A percentile compares a stretch with the other conserved stretches of the same genome.
Evolutionary conservation across 2,888 invertebrate species (phyloP).

Genomic region (Fragum whitleyi): DNA sequence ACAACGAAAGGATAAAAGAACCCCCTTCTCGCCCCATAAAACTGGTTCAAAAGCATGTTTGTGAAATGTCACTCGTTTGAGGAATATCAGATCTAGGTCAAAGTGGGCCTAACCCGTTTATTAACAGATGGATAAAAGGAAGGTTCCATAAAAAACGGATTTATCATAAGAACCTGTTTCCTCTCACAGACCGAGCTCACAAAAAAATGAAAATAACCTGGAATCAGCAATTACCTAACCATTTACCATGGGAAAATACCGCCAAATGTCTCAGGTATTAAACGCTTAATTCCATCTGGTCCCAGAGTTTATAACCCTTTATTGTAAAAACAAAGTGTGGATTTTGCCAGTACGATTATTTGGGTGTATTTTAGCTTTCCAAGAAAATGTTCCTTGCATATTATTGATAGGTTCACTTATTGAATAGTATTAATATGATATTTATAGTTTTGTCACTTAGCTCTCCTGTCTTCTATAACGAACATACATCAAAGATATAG

Average conservation of each 20-base stretch:
- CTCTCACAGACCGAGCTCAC: neutral
- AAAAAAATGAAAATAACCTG: slow-evolving; percentile 24
- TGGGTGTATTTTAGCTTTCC: no score
- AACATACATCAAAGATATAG: no score
- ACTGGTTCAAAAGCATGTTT: neutral
- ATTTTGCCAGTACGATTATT: neutral
- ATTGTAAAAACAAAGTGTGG: neutral
- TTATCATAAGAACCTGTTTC: slow-evolving; percentile 27
- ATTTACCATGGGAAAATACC: slow-evolving; percentile 27
- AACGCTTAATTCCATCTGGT: slow-evolving; percentile 8
- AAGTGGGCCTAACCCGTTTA: neutral
- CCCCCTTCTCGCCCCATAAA: neutral
- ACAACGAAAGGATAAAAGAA: no score
- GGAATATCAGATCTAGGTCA: neutral
- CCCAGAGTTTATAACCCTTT: neutral
- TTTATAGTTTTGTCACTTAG: no score
- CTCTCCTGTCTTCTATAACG: no score
- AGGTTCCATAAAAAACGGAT: slow-evolving; percentile 21
- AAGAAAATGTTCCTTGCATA: no score
- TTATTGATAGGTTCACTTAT: no score
- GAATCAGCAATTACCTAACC: slow-evolving; percentile 27
- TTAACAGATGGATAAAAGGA: slow-evolving; percentile 1
- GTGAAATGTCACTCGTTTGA: neutral
- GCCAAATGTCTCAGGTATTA: slow-evolving; percentile 11
- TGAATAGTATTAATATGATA: no score